Base-by-base conservation (phyloP, 2,113 vertebrate species). In the Eulacestoma nigropectus region DNA sequence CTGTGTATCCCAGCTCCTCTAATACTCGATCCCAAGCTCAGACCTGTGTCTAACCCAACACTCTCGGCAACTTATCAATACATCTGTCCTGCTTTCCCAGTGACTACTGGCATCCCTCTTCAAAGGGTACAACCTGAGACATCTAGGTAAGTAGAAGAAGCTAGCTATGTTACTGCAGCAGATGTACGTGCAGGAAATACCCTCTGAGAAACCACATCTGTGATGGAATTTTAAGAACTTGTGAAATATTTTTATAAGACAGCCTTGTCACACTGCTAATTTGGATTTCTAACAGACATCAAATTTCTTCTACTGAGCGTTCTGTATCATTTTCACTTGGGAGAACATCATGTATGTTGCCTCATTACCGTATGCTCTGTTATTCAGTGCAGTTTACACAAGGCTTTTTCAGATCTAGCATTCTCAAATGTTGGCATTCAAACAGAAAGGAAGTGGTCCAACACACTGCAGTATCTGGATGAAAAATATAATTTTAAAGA, bases 301-400 rank as follows among this genome's bases (percentile, higher is more conserved):
- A 82, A 50, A 33, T 16, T 62, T 80, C 59, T 87, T 90, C 93
- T 68, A 87, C 78, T 46, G 70, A 73, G 32, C 1, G 32, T 78
- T 95, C 52, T 78, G 41, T 81, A 81, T 55, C 55, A 84, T 87
- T 95, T 92, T 93, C 68, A 77, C 46, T 95, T 93, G 63, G 49
- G 93, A 95, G 91, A 93, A 96, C 88, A 91, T 84, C 44, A 85
- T 82, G 84, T 91, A 74, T 94, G 88, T 88, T 93, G 57, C 59
- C 72, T 90, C 73, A 72, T 93, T 88, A 85, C 83, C 86, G 46
- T 73, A 93, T 80, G 53, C 47, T 84, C 86, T 94, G 59, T 62
- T 76, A 95, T 83, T 95, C 87, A 88, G 10, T 50, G 55, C 63
- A 32, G 59, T 69, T 94, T 93, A 90, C 32, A 50, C 44, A 91